A percentile compares a stretch with the other conserved stretches of the same genome.
Evolutionary conservation across 2,888 invertebrate species (phyloP).

Genomic region (Lepidochitona cinerea): DNA sequence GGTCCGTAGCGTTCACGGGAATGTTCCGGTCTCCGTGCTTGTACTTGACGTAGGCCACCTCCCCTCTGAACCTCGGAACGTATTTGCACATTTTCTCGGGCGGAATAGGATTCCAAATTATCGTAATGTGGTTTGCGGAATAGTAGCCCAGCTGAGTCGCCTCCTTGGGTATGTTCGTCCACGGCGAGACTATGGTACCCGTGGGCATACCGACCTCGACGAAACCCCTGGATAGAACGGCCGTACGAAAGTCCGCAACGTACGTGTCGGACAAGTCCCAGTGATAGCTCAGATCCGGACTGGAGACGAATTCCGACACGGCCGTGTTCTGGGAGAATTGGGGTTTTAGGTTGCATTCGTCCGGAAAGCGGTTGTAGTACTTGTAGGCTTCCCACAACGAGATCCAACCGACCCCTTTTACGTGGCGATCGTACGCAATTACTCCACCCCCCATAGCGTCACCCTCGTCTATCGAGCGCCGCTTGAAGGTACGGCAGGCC

Average conservation of each 20-base stretch:
- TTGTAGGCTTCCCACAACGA: not conserved
- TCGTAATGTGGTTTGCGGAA: not conserved
- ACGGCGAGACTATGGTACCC: not conserved
- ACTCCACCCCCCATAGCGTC: not conserved
- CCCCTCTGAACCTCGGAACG: not conserved
- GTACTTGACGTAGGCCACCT: not conserved
- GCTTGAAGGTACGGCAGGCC: not conserved
- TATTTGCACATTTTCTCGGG: not conserved
- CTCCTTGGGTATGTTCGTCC: not conserved
- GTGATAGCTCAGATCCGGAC: not conserved
- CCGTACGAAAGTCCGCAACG: not conserved
- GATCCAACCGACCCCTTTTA: too few relatives aligned
- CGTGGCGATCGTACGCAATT: too few relatives aligned
- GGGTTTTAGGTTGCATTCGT: not conserved
- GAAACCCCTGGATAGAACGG: not conserved
- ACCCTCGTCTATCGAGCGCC: not conserved
- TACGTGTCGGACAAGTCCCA: not conserved
- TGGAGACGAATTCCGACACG: not conserved
- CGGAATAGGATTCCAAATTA: not conserved
- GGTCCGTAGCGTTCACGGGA: not conserved
- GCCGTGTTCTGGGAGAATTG: not conserved
- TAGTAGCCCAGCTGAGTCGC: not conserved
- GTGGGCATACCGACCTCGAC: not conserved
- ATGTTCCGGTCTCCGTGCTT: not conserved
- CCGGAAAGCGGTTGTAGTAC: not conserved